Conservation (phyloP, 1,140 invertebrate genomes). For the Doryteuthis pealeii region DNA sequence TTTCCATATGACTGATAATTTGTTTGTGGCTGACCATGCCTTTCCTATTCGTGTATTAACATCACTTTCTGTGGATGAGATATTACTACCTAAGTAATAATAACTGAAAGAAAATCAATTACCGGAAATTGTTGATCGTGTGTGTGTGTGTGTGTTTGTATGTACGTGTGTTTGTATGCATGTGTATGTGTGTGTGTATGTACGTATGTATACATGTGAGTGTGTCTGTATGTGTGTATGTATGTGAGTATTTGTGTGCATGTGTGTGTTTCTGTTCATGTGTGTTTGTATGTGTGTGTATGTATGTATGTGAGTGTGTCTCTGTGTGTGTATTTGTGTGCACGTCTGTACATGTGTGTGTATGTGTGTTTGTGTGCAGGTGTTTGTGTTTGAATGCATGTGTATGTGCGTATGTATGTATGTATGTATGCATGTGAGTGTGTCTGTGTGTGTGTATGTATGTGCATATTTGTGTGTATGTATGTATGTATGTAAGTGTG, state of each 20-base stretch:
- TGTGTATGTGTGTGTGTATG: background rate
- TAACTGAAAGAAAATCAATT: no score
- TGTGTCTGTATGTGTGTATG: constrained; percentile 10
- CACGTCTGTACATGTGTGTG: background rate
- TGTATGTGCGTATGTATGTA: no score
- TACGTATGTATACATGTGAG: constrained; percentile 3
- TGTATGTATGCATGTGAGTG: no score
- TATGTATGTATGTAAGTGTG: background rate
- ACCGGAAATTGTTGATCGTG: no score
- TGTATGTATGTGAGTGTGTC: background rate
- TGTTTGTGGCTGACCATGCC: no score
- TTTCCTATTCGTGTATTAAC: no score
- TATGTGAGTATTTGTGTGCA: background rate
- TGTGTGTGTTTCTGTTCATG: background rate
- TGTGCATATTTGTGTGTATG: background rate
- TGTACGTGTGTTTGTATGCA: background rate
- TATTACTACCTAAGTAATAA: no score
- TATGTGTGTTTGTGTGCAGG: background rate
- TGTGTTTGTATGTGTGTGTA: background rate
- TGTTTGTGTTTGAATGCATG: no score
- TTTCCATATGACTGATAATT: no score
- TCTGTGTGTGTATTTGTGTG: background rate
- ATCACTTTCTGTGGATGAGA: no score
- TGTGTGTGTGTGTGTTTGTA: no score
- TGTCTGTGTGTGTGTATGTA: background rate